A percentile compares a stretch with the other conserved stretches of the same genome.
phyloP scores from a whole-genome alignment of 2,797 vertebrate genomes.

The Chromobotia macracanthus region DNA sequence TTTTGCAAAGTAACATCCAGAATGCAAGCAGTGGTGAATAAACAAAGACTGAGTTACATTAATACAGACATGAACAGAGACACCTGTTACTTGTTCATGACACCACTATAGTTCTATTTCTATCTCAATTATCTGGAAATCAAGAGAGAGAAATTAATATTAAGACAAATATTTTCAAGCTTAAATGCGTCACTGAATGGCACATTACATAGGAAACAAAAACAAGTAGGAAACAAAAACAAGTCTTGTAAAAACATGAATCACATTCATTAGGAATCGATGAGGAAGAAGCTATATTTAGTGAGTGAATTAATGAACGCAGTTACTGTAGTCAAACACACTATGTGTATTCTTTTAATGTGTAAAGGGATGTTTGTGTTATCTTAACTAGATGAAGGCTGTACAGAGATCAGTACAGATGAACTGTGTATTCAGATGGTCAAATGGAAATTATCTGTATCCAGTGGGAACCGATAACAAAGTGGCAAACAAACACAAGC shows the following conservation, averaged over 20 bases:
- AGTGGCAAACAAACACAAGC: slow-evolving; percentile 32
- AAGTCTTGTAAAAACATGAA: background rate
- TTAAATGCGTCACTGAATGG: no score
- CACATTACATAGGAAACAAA: no score
- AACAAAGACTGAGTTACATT: background rate
- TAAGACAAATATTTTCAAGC: no score
- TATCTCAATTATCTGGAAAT: no score
- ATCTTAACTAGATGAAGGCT: slow-evolving; percentile 27
- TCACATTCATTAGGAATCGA: background rate
- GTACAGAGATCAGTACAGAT: slow-evolving; percentile 5
- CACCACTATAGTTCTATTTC: background rate
- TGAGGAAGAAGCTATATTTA: background rate
- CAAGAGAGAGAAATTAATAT: no score
- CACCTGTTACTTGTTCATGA: background rate
- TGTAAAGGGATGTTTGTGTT: slow-evolving; percentile 34
- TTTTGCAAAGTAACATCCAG: slow-evolving; percentile 1
- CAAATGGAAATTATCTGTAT: slow-evolving; percentile 32
- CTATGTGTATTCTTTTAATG: background rate
- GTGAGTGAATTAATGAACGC: background rate
- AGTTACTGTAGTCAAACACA: slow-evolving; percentile 5
- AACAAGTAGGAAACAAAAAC: no score
- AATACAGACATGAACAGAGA: background rate
- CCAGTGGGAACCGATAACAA: slow-evolving; percentile 16
- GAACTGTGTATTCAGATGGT: slow-evolving; percentile 5
- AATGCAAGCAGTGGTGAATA: background rate